Percentiles rank a stretch among this genome's conserved stretches.
phyloP scores from a whole-genome alignment of 2,797 vertebrate genomes.

The Rhincodon typus region DNA sequence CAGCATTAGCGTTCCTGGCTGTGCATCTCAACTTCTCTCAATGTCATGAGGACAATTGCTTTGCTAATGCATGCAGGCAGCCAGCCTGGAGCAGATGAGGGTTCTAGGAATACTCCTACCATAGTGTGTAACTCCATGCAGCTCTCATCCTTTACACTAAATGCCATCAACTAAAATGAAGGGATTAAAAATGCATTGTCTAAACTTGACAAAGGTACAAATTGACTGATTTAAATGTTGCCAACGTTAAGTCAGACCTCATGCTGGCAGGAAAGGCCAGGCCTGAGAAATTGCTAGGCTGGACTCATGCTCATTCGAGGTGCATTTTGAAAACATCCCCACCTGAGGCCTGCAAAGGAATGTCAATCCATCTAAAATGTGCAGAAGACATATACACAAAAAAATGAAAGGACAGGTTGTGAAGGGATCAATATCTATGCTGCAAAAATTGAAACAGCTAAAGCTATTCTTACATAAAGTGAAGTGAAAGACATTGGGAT shows the following conservation, averaged over 20 bases:
- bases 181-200: background rate
- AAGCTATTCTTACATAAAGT: background rate
- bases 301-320: background rate
- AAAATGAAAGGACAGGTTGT: background rate
- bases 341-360: background rate
- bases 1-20: background rate
- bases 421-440: background rate
- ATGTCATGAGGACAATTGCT: background rate
- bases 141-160: background rate
- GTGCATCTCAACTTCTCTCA: background rate
- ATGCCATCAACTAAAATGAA: background rate
- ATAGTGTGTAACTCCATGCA: background rate
- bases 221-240: background rate
- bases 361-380: background rate
- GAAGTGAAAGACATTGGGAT: background rate
- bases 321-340: background rate
- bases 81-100: background rate
- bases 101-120: background rate
- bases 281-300: background rate
- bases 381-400: background rate
- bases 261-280: background rate
- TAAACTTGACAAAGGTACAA: background rate
- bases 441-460: background rate
- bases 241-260: background rate
- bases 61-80: background rate